These are phyloP conservation scores for Girardinus metallicus DNA, from an alignment of 2,797 vertebrate species.

Conservation along the genomic window DNA sequence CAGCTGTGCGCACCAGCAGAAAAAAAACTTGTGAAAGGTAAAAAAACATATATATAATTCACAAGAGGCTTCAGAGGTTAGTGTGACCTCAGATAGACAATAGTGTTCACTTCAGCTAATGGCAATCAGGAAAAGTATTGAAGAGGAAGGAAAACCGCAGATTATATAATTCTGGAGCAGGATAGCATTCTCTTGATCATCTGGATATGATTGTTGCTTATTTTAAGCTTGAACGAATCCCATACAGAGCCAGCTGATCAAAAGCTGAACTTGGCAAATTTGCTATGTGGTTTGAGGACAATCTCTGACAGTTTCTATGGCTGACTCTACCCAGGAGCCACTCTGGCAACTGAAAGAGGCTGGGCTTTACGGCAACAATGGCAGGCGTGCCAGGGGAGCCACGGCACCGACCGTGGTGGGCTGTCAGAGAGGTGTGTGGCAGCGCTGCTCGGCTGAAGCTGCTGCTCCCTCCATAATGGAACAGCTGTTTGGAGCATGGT, in stretches of 20 bases:
- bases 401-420: constrained; percentile 53
- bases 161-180: constrained; percentile 19
- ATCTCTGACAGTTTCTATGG: constrained; percentile 62
- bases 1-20: constrained; percentile 71
- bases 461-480: constrained; percentile 72
- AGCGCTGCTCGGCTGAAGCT: constrained; percentile 61
- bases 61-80: constrained; percentile 56
- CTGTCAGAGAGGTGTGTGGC: constrained; percentile 64
- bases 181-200: constrained; percentile 49
- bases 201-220: constrained; percentile 59
- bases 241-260: constrained; percentile 58
- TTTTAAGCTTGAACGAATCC: constrained; percentile 33
- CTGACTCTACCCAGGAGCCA: constrained; percentile 62
- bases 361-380: constrained; percentile 67
- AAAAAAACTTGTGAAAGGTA: constrained; percentile 62
- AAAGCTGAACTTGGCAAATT: constrained; percentile 64
- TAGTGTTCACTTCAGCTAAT: constrained; percentile 54
- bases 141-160: constrained; percentile 15
- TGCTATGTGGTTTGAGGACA: constrained; percentile 62
- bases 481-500: constrained; percentile 76
- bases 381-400: constrained; percentile 59
- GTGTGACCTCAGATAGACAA: constrained; percentile 61
- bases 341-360: constrained; percentile 48
- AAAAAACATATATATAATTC: constrained; percentile 59
- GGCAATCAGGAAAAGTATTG: constrained; percentile 29